These are phyloP conservation scores for Aurelia sp. DNA, from an alignment of 30 jellyfish, hydroid and myxozoan species.

Conservation along the genomic window DNA sequence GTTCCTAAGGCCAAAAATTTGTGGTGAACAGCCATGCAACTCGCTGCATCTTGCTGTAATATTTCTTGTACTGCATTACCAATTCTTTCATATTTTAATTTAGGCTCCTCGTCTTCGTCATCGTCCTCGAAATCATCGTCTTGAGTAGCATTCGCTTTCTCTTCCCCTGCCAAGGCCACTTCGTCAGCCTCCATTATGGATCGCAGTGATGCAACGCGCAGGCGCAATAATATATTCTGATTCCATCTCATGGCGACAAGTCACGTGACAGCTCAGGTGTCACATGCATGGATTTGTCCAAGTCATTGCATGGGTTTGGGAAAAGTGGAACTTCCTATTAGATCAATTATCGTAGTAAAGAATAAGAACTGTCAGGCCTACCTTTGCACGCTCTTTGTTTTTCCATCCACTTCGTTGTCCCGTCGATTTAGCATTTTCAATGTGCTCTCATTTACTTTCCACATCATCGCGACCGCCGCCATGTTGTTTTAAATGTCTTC, in stretches of 20 bases:
- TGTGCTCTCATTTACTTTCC: too few species aligned
- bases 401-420: too few species aligned
- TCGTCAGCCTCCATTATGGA: not conserved
- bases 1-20: conserved; percentile 97
- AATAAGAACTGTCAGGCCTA: too few species aligned
- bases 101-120: conserved; percentile 95
- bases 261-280: not conserved
- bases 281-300: too few species aligned
- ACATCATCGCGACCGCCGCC: too few species aligned
- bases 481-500: too few species aligned
- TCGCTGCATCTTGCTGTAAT: conserved; percentile 89
- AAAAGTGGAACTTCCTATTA: too few species aligned
- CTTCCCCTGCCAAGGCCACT: not conserved
- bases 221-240: conserved; percentile 13
- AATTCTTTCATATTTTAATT: conserved; percentile 81
- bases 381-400: too few species aligned
- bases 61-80: conserved; percentile 88
- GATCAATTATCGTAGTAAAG: too few species aligned
- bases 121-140: conserved; percentile 77
- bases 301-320: too few species aligned
- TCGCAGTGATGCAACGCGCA: conserved; percentile 15
- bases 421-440: too few species aligned
- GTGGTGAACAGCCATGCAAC: conserved; percentile 98
- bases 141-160: conserved; percentile 27
- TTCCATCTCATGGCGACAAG: too few species aligned